Percentiles rank a stretch among this genome's conserved stretches.
Conservation (phyloP, 2,797 vertebrate species). For the Manis crassicaudata region DNA sequence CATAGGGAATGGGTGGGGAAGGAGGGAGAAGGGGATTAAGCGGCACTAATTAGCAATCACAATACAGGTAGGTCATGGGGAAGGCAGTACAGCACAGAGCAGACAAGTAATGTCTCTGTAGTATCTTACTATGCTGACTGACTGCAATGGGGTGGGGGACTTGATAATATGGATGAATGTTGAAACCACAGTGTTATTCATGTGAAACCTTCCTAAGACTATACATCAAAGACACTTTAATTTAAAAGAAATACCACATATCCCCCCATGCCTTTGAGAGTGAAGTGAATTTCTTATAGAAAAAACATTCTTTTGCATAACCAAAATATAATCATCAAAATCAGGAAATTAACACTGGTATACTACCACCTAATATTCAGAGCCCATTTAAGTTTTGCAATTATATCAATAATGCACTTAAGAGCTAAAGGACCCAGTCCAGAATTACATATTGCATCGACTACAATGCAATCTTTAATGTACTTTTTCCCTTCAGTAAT, state of each 20-base stretch:
- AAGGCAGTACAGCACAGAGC: too few species aligned
- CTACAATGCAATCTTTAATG: neutral
- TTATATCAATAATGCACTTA: neutral
- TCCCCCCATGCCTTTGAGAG: neutral
- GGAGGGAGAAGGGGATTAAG: too few species aligned
- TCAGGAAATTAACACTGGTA: neutral
- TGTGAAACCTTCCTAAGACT: too few species aligned
- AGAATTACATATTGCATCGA: neutral
- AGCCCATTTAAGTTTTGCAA: neutral
- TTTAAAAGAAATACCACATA: neutral
- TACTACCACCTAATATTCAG: neutral
- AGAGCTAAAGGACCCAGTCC: neutral
- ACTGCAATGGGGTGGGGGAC: too few species aligned
- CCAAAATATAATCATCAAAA: neutral
- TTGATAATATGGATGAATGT: too few species aligned
- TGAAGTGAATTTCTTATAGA: neutral
- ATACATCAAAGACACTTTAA: too few species aligned
- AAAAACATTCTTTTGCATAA: neutral
- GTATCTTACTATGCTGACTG: too few species aligned
- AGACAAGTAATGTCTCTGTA: too few species aligned
- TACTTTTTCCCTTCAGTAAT: conserved; percentile 9
- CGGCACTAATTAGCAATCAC: too few species aligned
- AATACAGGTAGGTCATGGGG: too few species aligned
- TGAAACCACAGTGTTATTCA: too few species aligned
- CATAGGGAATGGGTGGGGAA: too few species aligned